These are phyloP conservation scores for Metopia argyrocephala DNA, from an alignment of 2,888 invertebrate genomes.

Conservation along the genomic window DNA sequence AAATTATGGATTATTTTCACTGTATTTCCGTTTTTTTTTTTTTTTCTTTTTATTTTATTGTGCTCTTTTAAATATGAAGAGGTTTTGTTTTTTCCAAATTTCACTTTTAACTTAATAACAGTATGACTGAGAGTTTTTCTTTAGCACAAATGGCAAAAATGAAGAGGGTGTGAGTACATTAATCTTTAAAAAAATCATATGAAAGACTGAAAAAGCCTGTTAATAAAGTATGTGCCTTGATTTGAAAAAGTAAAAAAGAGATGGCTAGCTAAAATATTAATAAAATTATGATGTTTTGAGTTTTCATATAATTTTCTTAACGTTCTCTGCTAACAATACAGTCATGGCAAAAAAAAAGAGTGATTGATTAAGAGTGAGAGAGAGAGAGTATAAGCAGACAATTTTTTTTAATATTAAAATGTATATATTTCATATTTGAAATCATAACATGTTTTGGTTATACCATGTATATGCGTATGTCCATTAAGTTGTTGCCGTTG, in stretches of 20 bases:
- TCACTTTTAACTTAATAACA: no score
- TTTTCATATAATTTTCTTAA: conserved; percentile 55
- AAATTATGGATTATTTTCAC: no score
- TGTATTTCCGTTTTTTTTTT: no score
- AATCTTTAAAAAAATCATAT: neutral
- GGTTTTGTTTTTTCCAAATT: no score
- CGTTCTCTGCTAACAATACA: conserved; percentile 1
- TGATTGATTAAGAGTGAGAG: neutral
- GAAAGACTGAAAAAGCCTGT: conserved; percentile 34
- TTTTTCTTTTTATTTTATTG: no score
- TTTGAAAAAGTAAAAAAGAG: conserved; percentile 29
- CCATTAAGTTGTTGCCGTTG: conserved; percentile 29
- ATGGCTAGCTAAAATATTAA: conserved; percentile 59
- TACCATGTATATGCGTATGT: conserved; percentile 10
- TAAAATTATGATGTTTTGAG: conserved; percentile 65
- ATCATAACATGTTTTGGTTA: conserved; percentile 56
- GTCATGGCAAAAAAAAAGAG: neutral
- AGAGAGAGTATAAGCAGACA: conserved; percentile 32
- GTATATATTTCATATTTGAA: conserved; percentile 63
- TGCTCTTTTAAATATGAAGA: no score
- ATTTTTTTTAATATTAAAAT: conserved; percentile 62
- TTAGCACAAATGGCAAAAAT: neutral
- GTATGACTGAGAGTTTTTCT: neutral
- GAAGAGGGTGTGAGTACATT: conserved; percentile 64
- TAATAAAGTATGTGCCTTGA: neutral